A percentile compares a stretch with the other conserved stretches of the same genome.
phyloP scores from a whole-genome alignment of 2,113 vertebrate genomes.

The Bungarus multicinctus region DNA sequence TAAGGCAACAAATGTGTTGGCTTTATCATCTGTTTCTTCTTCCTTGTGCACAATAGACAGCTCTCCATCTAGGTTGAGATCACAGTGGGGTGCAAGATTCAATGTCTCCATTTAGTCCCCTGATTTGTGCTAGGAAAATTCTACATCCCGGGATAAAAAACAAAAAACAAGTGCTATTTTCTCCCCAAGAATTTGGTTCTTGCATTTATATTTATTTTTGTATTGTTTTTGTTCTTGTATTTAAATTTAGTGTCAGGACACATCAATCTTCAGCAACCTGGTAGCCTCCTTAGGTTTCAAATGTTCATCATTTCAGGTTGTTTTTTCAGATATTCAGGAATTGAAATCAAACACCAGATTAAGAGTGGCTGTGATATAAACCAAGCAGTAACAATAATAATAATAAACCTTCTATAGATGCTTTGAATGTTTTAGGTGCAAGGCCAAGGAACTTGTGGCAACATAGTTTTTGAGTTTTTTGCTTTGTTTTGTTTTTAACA shows the following conservation, averaged over 20 bases:
- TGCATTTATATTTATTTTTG: not conserved
- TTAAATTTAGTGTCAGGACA: not conserved
- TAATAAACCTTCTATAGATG: not conserved
- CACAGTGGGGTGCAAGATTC: too few species aligned
- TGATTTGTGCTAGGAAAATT: not conserved
- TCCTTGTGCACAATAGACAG: not conserved
- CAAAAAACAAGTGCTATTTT: not conserved
- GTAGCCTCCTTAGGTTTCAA: not conserved
- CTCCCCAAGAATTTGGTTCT: not conserved
- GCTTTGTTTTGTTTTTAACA: slow-evolving; percentile 24
- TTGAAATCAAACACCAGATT: not conserved
- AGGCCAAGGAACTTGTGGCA: slow-evolving; percentile 2
- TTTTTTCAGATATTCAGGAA: not conserved
- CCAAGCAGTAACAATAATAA: not conserved
- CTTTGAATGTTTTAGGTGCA: not conserved
- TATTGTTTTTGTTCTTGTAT: not conserved
- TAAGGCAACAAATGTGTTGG: not conserved
- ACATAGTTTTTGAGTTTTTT: slow-evolving; percentile 25
- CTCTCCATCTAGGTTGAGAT: too few species aligned
- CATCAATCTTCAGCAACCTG: not conserved
- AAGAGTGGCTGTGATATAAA: not conserved
- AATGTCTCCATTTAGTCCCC: not conserved
- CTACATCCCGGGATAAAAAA: not conserved
- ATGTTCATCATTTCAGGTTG: not conserved
- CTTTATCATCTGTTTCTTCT: not conserved